Percentiles rank a stretch among this genome's conserved stretches.
Conservation (phyloP, 1,140 invertebrate species). For the Drosophila tani region DNA sequence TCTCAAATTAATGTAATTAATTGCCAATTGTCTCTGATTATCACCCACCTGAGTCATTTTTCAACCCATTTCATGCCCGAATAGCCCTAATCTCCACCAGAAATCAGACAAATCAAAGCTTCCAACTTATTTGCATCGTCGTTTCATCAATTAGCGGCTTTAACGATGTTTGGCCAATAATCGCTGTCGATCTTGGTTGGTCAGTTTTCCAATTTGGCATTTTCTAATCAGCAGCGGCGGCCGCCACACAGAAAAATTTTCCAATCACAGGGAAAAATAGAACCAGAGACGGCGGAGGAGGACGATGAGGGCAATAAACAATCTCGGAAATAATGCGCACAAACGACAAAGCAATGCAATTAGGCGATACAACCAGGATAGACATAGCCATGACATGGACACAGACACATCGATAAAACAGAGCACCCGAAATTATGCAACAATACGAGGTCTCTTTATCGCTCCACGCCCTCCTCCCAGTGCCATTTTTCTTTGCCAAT, state of each 20-base stretch:
- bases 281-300: neutral
- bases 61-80: too few species aligned
- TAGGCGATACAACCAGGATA: slow-evolving; percentile 37
- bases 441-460: slow-evolving; percentile 33
- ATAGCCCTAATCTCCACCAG: too few species aligned
- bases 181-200: slow-evolving; percentile 10
- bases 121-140: slow-evolving; percentile 8
- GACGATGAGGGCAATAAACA: slow-evolving; percentile 42
- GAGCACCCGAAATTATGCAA: slow-evolving; percentile 51
- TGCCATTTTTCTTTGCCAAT: slow-evolving; percentile 66
- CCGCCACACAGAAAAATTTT: slow-evolving; percentile 20
- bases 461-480: slow-evolving; percentile 1
- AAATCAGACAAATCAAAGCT: neutral
- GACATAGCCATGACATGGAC: slow-evolving; percentile 1
- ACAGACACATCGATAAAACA: slow-evolving; percentile 5
- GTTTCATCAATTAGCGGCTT: slow-evolving; percentile 20
- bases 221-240: slow-evolving; percentile 37
- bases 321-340: slow-evolving; percentile 50
- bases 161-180: slow-evolving; percentile 26
- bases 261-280: slow-evolving; percentile 21
- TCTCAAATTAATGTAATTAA: too few species aligned
- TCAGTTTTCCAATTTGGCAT: slow-evolving; percentile 30
- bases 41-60: too few species aligned
- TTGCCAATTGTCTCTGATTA: too few species aligned
- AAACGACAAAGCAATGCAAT: slow-evolving; percentile 62